Percentiles rank a stretch among this genome's conserved stretches.
These are phyloP conservation scores for Ceratitis capitata DNA, from an alignment of 1,140 invertebrate species.

Conservation along the genomic window DNA sequence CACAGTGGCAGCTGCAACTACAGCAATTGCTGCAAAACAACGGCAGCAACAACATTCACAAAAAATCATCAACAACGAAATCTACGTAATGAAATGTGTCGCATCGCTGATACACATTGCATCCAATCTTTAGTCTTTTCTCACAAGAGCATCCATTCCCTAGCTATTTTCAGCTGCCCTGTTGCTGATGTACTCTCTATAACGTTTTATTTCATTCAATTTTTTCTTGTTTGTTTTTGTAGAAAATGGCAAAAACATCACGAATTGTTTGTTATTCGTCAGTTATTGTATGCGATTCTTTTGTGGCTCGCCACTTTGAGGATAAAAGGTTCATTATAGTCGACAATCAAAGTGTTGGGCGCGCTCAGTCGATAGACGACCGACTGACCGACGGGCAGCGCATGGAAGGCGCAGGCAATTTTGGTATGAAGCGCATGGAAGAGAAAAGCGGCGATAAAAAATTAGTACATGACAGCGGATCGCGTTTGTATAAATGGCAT, in stretches of 20 bases:
- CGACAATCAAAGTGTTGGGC: not conserved
- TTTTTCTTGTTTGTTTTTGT: not conserved
- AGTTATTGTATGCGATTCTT: conserved; percentile 37
- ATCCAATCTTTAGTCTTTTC: not conserved
- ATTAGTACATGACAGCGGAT: conserved; percentile 64
- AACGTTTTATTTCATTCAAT: not conserved
- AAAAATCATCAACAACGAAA: not conserved
- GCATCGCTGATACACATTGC: not conserved
- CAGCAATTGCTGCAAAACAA: not conserved
- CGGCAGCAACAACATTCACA: not conserved
- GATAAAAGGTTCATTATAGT: conserved; percentile 41
- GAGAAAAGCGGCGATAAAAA: conserved; percentile 49
- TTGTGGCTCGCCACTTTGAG: conserved; percentile 46
- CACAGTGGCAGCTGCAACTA: not conserved
- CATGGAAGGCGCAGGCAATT: no score
- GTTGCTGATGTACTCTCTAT: no score
- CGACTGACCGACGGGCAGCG: no score
- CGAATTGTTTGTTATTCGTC: conserved; percentile 61
- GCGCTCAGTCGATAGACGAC: not conserved
- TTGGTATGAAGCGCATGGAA: not conserved
- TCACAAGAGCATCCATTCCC: not conserved
- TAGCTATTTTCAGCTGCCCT: not conserved
- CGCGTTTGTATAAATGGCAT: conserved; percentile 64
- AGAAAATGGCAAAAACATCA: conserved; percentile 59
- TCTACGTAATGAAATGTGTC: not conserved